A percentile compares a stretch with the other conserved stretches of the same genome.
Conservation (phyloP, 2,888 invertebrate species). For the Nezara viridula region DNA sequence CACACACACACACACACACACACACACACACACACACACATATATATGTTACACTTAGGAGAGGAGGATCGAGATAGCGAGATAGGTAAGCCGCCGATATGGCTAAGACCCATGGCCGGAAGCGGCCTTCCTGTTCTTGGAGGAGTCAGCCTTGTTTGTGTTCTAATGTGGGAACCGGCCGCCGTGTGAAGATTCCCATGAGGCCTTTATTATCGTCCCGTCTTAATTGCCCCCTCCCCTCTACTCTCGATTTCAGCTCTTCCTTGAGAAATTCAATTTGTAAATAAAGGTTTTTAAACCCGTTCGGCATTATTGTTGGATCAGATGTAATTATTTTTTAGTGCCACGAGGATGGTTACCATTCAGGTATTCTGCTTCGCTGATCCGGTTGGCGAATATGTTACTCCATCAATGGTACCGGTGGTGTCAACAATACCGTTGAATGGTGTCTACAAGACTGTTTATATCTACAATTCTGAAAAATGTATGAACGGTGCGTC, state of each 20-base stretch:
- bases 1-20: too few species aligned
- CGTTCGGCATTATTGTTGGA: background rate
- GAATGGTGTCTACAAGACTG: too few species aligned
- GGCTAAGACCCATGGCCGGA: background rate
- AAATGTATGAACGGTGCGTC: background rate
- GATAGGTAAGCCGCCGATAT: slow-evolving; percentile 2
- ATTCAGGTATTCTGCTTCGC: slow-evolving; percentile 7
- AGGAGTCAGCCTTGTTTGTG: slow-evolving; percentile 41
- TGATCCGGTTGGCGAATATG: background rate
- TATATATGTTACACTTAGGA: too few species aligned
- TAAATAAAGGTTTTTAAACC: slow-evolving; percentile 31
- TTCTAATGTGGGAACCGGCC: slow-evolving; percentile 40
- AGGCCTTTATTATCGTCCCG: slow-evolving; percentile 2
- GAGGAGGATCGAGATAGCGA: background rate
- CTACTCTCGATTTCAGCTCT: slow-evolving; percentile 31
- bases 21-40: too few species aligned
- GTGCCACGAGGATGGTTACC: background rate
- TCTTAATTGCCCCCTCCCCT: background rate
- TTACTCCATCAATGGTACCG: background rate
- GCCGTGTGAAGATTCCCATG: slow-evolving; percentile 48
- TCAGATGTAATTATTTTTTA: slow-evolving; percentile 1
- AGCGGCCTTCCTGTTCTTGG: slow-evolving; percentile 34
- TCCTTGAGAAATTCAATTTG: slow-evolving; percentile 33
- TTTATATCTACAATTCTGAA: too few species aligned
- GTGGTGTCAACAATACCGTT: too few species aligned